A percentile compares a stretch with the other conserved stretches of the same genome.
phyloP scores from a whole-genome alignment of 2,797 vertebrate genomes.

The Lepidocolaptes lacrymiger region DNA sequence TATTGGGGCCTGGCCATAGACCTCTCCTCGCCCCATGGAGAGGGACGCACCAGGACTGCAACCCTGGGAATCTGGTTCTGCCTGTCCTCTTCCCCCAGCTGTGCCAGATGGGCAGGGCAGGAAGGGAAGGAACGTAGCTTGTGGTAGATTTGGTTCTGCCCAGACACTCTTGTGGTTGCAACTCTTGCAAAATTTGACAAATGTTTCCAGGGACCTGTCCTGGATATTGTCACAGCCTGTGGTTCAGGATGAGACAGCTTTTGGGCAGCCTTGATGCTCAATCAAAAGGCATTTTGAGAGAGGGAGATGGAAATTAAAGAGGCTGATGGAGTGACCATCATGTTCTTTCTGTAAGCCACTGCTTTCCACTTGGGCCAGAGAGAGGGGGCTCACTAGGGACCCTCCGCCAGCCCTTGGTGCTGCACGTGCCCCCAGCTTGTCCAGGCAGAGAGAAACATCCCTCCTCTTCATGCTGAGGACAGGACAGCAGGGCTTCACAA shows the following conservation, averaged over 20 bases:
- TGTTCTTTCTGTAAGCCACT: neutral
- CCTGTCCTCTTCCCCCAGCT: neutral
- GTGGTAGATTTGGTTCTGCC: neutral
- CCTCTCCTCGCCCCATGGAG: neutral
- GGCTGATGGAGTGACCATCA: neutral
- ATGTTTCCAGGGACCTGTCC: neutral
- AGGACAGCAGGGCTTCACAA: neutral
- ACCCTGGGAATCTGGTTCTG: accelerated
- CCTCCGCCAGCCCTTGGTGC: neutral
- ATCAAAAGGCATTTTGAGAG: neutral
- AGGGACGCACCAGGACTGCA: neutral
- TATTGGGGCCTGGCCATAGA: neutral
- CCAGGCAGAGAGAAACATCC: neutral
- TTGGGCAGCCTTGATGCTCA: neutral
- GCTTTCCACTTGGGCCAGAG: neutral
- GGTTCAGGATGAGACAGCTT: neutral
- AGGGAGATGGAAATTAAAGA: neutral
- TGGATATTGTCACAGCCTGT: neutral
- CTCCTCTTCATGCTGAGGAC: accelerated
- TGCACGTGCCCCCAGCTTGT: accelerated
- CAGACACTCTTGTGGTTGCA: neutral
- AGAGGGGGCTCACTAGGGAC: neutral
- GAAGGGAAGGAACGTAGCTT: neutral
- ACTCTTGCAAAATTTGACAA: neutral
- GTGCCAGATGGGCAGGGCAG: neutral